These are phyloP conservation scores for Orbicella faveolata DNA, from an alignment of 64 coral and sea anemone genomes.

Conservation along the genomic window DNA sequence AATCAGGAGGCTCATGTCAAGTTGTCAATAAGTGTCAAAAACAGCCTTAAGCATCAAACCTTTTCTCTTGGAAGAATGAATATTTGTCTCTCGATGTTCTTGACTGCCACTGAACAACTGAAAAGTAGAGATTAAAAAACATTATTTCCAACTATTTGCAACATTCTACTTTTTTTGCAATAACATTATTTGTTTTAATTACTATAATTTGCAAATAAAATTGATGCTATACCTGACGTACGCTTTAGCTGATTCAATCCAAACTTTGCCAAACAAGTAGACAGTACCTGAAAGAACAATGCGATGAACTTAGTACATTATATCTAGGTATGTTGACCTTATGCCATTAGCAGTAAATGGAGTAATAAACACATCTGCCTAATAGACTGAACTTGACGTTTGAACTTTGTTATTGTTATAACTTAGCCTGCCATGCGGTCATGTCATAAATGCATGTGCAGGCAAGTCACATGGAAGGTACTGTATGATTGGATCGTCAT, in stretches of 20 bases:
- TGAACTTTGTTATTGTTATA: too few relatives aligned
- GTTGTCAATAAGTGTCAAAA: neutral
- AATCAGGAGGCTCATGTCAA: neutral
- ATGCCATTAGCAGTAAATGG: too few relatives aligned
- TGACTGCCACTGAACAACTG: constrained; percentile 88
- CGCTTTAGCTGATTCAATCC: constrained; percentile 82
- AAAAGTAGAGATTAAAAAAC: neutral
- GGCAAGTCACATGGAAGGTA: too few relatives aligned
- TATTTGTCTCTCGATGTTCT: constrained; percentile 92
- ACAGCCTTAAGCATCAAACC: constrained; percentile 5
- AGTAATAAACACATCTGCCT: too few relatives aligned
- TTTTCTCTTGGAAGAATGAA: constrained; percentile 91
- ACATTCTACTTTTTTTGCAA: too few relatives aligned
- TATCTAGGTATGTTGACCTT: neutral
- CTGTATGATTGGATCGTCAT: too few relatives aligned
- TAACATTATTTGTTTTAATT: too few relatives aligned
- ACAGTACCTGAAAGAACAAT: constrained; percentile 69
- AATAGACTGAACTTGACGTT: too few relatives aligned
- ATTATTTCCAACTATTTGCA: too few relatives aligned
- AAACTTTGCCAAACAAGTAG: constrained; percentile 97
- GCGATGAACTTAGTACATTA: neutral
- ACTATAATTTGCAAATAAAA: neutral
- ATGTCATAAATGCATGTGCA: too few relatives aligned
- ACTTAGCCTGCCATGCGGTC: too few relatives aligned
- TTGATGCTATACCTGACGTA: constrained; percentile 75